A percentile compares a stretch with the other conserved stretches of the same genome.
phyloP scores from a whole-genome alignment of 2,888 invertebrate species.

The Ochropleura plecta region DNA sequence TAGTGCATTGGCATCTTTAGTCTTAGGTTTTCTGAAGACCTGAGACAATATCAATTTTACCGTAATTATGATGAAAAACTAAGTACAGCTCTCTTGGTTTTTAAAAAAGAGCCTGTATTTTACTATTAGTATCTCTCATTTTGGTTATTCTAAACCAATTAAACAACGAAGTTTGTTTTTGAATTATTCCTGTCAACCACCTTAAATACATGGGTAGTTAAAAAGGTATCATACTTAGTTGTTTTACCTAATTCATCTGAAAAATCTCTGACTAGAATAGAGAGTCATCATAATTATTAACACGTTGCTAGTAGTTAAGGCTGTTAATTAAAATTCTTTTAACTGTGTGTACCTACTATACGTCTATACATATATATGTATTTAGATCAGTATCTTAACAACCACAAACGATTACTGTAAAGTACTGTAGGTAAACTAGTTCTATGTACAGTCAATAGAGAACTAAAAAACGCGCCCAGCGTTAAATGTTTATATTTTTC shows the following conservation, averaged over 20 bases:
- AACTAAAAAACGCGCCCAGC: too few species aligned
- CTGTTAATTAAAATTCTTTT: conserved; percentile 30
- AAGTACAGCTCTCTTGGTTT: not conserved
- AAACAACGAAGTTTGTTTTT: not conserved
- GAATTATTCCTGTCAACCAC: not conserved
- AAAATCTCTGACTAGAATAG: conserved; percentile 8
- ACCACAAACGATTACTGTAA: conserved; percentile 26
- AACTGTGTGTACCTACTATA: not conserved
- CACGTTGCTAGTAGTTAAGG: not conserved
- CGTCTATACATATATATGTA: not conserved
- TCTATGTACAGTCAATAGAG: too few species aligned
- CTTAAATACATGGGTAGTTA: not conserved
- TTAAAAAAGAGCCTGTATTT: not conserved
- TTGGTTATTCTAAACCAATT: not conserved
- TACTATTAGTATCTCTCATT: not conserved
- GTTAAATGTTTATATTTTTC: too few species aligned
- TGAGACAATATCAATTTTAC: not conserved
- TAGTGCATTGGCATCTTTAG: too few species aligned
- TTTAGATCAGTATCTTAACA: conserved; percentile 49
- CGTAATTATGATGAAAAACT: not conserved
- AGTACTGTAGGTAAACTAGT: not conserved
- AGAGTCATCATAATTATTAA: conserved; percentile 22
- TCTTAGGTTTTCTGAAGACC: too few species aligned
- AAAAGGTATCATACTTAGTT: not conserved
- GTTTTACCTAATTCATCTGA: not conserved